A percentile compares a stretch with the other conserved stretches of the same genome.
phyloP scores from a whole-genome alignment of 2,113 vertebrate genomes.

The Anas platyrhynchos region DNA sequence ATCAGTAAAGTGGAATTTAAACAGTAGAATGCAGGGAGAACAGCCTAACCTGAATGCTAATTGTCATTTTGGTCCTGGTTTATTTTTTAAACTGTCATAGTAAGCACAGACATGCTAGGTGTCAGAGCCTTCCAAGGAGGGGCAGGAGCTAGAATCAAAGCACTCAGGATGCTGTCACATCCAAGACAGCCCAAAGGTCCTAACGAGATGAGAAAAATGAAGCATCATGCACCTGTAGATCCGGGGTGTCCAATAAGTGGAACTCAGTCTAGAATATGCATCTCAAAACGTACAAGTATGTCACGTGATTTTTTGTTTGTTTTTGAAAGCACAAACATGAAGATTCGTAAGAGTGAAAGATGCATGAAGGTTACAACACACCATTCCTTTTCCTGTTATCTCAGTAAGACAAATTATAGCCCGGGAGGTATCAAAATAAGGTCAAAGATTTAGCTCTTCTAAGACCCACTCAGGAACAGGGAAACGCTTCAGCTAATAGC shows the following conservation, averaged over 20 bases:
- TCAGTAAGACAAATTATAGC: not conserved
- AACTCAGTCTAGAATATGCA: accelerated
- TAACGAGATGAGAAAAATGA: not conserved
- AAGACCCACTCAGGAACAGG: not conserved
- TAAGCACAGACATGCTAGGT: accelerated
- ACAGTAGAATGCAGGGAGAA: not conserved
- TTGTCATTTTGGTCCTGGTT: not conserved
- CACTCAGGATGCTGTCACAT: not conserved
- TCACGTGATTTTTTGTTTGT: not conserved
- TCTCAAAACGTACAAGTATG: not conserved
- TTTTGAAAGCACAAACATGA: not conserved
- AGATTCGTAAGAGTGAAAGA: not conserved
- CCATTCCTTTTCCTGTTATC: not conserved
- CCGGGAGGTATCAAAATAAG: not conserved
- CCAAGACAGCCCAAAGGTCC: not conserved
- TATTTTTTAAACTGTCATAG: not conserved
- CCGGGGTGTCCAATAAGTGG: too few species aligned
- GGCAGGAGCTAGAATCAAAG: not conserved
- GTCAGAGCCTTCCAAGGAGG: not conserved
- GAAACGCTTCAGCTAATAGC: not conserved
- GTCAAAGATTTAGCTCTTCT: not conserved
- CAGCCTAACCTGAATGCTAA: not conserved
- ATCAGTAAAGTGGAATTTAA: slow-evolving; percentile 25
- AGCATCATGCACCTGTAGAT: not conserved
- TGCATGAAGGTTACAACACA: not conserved